Percentiles rank a stretch among this genome's conserved stretches.
Evolutionary conservation across 2,888 invertebrate genomes (phyloP).

Genomic region (Prionchulus punctatus): DNA sequence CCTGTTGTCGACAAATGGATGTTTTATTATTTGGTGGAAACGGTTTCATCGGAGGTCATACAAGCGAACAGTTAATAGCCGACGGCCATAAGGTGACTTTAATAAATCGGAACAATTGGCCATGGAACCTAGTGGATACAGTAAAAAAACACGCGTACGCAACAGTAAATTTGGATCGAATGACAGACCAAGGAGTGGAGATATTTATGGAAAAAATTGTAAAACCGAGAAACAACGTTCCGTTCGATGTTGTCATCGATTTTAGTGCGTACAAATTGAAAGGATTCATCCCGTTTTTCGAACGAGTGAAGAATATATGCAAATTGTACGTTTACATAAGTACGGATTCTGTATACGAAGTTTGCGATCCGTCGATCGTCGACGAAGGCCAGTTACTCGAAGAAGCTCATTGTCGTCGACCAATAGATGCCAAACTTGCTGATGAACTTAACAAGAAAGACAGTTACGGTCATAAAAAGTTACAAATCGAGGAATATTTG

Average conservation of each 20-base stretch:
- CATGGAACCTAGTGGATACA: conserved; percentile 32
- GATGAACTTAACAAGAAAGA: conserved; percentile 26
- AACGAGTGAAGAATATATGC: conserved; percentile 25
- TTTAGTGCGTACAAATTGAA: conserved; percentile 36
- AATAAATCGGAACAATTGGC: conserved; percentile 38
- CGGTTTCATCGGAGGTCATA: conserved; percentile 37
- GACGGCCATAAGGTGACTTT: conserved; percentile 29
- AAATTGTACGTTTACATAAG: conserved; percentile 38
- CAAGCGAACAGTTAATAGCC: conserved; percentile 30
- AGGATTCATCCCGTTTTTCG: conserved; percentile 23
- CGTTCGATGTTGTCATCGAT: conserved; percentile 37
- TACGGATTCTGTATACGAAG: conserved; percentile 40
- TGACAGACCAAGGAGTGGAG: background rate
- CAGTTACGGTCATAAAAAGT: conserved; percentile 36
- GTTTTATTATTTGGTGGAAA: conserved; percentile 38
- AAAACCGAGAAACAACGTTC: conserved; percentile 7
- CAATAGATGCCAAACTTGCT: conserved; percentile 24
- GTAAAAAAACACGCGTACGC: background rate
- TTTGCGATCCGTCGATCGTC: conserved; percentile 20
- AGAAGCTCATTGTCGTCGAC: conserved; percentile 36
- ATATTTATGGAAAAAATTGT: background rate
- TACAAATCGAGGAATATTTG: conserved; percentile 35
- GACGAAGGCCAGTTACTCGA: conserved; percentile 13
- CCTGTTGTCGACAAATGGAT: too few species aligned
- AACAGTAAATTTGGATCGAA: background rate